Base-by-base conservation (phyloP, 2,888 invertebrate species). In the Zaprionus obscuricornis region DNA sequence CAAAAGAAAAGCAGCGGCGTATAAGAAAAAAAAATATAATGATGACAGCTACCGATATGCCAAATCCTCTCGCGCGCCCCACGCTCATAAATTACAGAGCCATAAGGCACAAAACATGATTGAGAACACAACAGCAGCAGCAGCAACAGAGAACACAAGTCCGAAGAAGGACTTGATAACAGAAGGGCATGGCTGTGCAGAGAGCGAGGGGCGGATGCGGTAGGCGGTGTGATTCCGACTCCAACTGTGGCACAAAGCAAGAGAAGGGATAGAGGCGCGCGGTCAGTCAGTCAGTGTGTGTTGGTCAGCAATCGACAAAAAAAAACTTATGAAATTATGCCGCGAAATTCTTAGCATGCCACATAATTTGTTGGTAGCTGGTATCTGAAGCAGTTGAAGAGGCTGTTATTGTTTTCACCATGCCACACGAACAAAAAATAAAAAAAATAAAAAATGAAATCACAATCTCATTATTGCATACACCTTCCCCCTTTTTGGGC, bases 401-500 rank as follows among this genome's bases (percentile, higher is more conserved):
- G 26, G 24, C 54, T 59, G 46, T 55, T 66, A 57, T 57, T 54
- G 49, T 27, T 54, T 34, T 58, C 46, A 37, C 31, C 57, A 46
- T 26, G 66, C 66, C 76, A 79, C 77, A 79, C 76, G 66, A 71
- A n/a, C n/a, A n/a, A n/a, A n/a, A n/a, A n/a, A n/a, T n/a, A n/a
- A n/a, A n/a, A n/a, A n/a, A n/a, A n/a, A n/a, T n/a, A n/a, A n/a
- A n/a, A 76, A 82, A 81, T 71, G 83, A 79, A 79, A 81, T 83
- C 84, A 81, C 73, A 73, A 82, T 77, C 86, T 87, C 82, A 86
- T 87, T 87, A 85, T 77, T 77, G 74, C 78, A 73, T 87, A 86
- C 86, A 87, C 85, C 84, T 86, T n/a, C n/a, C n/a, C n/a, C n/a
- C n/a, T n/a, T n/a, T 72, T 72, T 72, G 58, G 71, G 56, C 58